A percentile compares a stretch with the other conserved stretches of the same genome.
phyloP scores from a whole-genome alignment of 1,140 invertebrate genomes.

The Musca vetustissima region DNA sequence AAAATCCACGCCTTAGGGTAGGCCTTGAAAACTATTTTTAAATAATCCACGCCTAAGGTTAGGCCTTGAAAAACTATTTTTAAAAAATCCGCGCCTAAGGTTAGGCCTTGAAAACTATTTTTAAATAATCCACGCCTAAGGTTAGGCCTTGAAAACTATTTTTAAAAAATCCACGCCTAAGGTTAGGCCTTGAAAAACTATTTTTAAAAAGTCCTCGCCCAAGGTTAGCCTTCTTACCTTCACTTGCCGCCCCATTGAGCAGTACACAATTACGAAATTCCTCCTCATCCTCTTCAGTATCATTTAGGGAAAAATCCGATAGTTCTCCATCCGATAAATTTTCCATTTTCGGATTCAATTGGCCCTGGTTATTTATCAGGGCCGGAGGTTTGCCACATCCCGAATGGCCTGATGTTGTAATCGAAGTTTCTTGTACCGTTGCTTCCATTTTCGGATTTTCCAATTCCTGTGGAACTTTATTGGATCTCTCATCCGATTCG shows the following conservation, averaged over 20 bases:
- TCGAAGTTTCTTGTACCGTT: neutral
- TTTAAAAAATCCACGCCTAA: too few relatives aligned
- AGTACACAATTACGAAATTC: constrained; percentile 48
- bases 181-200: too few relatives aligned
- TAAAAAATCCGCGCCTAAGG: too few relatives aligned
- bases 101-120: too few relatives aligned
- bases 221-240: constrained; percentile 41
- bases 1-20: too few relatives aligned
- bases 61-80: too few relatives aligned
- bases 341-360: constrained; percentile 46
- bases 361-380: neutral
- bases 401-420: constrained; percentile 9
- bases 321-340: constrained; percentile 49
- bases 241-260: constrained; percentile 42
- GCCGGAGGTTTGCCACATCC: constrained; percentile 25
- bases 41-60: too few relatives aligned
- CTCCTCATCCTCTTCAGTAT: constrained; percentile 53
- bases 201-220: too few relatives aligned
- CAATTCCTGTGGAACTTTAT: neutral
- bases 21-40: too few relatives aligned
- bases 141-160: too few relatives aligned
- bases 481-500: neutral
- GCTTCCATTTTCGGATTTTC: neutral
- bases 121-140: too few relatives aligned
- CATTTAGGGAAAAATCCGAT: constrained; percentile 52